Evolutionary conservation across 2,888 invertebrate genomes (phyloP).

Genomic region (Gastrophysa polygoni): DNA sequence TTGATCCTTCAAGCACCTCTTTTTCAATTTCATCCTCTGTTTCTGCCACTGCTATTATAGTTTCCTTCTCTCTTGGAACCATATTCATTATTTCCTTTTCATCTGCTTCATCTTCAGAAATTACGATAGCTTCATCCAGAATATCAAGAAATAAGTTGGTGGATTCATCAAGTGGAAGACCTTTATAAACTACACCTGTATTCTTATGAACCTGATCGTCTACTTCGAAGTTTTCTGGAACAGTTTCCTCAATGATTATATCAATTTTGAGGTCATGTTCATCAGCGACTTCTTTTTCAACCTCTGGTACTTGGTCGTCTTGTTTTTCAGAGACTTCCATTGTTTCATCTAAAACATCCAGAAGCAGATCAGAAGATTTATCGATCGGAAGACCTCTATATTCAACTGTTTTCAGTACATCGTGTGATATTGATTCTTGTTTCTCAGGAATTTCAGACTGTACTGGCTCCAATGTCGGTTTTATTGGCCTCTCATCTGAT

Average conservation of each 20-base stretch:
- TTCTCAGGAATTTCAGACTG: neutral
- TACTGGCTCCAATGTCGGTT: too few species aligned
- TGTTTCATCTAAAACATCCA: conserved; percentile 51
- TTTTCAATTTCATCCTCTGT: neutral
- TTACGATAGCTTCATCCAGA: conserved; percentile 44
- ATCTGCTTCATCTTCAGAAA: conserved; percentile 43
- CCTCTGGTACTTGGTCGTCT: conserved; percentile 2
- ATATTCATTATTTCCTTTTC: neutral
- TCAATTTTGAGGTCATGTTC: too few species aligned
- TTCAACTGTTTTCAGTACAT: conserved; percentile 21
- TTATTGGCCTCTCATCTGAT: neutral
- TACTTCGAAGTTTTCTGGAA: neutral
- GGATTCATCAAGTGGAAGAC: conserved; percentile 42
- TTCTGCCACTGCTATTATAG: neutral
- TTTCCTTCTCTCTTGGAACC: neutral
- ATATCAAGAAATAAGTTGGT: conserved; percentile 38
- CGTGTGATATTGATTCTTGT: neutral
- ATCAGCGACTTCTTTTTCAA: neutral
- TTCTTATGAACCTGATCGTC: too few species aligned
- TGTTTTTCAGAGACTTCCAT: conserved; percentile 42
- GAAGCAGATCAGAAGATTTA: conserved; percentile 49
- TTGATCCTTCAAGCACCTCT: neutral
- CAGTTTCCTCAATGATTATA: neutral
- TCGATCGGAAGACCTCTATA: conserved; percentile 43
- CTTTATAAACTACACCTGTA: conserved; percentile 39